Evolutionary conservation across 2,888 invertebrate genomes (phyloP).

Genomic region (Euplagia quadripunctaria): DNA sequence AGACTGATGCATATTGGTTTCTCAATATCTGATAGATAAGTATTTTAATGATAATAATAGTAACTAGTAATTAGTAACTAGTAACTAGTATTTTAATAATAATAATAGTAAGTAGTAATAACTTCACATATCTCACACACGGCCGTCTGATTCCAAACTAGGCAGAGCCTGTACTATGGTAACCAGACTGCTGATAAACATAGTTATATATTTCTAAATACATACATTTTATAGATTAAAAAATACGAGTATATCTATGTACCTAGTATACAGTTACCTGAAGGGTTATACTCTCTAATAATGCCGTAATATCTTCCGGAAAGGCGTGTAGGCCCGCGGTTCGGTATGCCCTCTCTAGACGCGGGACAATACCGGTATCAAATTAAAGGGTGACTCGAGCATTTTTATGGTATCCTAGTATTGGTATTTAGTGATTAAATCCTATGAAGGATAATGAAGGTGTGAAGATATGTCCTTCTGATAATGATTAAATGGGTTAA

Average conservation of each 20-base stretch:
- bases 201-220: too few relatives aligned
- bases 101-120: too few relatives aligned
- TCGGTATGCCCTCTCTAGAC: neutral
- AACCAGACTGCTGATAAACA: too few relatives aligned
- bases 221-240: too few relatives aligned
- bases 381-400: constrained; percentile 16
- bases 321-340: neutral
- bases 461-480: neutral
- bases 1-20: too few relatives aligned
- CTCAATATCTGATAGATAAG: neutral
- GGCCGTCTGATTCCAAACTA: too few relatives aligned
- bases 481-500: neutral
- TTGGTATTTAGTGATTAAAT: constrained; percentile 14
- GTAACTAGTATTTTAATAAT: too few relatives aligned
- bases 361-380: neutral
- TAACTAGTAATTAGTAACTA: too few relatives aligned
- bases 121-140: too few relatives aligned
- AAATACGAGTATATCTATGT: neutral
- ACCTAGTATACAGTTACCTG: neutral
- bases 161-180: too few relatives aligned
- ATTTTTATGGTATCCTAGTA: constrained; percentile 14
- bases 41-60: too few relatives aligned
- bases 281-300: neutral
- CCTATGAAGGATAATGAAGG: neutral
- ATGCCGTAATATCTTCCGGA: neutral